phyloP scores from a whole-genome alignment of 2,888 invertebrate genomes.

The Platycheirus albimanus region DNA sequence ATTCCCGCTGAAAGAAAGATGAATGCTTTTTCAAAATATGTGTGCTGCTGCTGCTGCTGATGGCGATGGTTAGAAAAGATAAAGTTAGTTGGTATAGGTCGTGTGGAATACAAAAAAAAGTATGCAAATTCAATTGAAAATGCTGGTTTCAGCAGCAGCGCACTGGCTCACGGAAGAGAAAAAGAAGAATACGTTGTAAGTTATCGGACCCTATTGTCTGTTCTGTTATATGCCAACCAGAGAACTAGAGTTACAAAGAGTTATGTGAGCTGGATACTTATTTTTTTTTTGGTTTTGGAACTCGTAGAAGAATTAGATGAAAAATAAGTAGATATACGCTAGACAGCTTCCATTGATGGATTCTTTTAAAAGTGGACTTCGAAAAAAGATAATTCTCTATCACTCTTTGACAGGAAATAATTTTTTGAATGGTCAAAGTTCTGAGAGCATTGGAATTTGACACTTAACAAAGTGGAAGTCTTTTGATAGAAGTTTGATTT shows the following conservation, averaged over 20 bases:
- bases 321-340: neutral
- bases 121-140: slow-evolving; percentile 51
- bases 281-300: neutral
- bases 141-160: slow-evolving; percentile 12
- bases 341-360: neutral
- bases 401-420: too few species aligned
- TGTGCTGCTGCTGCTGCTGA: slow-evolving; percentile 20
- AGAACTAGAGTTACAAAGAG: slow-evolving; percentile 10
- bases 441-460: too few species aligned
- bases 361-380: neutral
- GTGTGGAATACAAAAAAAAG: slow-evolving; percentile 37
- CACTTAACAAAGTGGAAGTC: too few species aligned
- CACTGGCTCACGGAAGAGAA: slow-evolving; percentile 34
- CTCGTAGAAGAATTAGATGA: neutral
- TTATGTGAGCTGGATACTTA: slow-evolving; percentile 15
- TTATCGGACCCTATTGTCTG: slow-evolving; percentile 50
- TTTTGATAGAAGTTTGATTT: too few species aligned
- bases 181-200: slow-evolving; percentile 27
- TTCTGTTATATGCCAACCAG: slow-evolving; percentile 1
- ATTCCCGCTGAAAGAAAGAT: slow-evolving; percentile 48
- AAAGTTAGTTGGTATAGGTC: slow-evolving; percentile 32
- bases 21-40: slow-evolving; percentile 44
- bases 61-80: slow-evolving; percentile 4
- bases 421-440: too few species aligned
- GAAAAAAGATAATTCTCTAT: too few species aligned